Conservation (phyloP, 2,888 invertebrate species). For the Notodonta dromedarius region DNA sequence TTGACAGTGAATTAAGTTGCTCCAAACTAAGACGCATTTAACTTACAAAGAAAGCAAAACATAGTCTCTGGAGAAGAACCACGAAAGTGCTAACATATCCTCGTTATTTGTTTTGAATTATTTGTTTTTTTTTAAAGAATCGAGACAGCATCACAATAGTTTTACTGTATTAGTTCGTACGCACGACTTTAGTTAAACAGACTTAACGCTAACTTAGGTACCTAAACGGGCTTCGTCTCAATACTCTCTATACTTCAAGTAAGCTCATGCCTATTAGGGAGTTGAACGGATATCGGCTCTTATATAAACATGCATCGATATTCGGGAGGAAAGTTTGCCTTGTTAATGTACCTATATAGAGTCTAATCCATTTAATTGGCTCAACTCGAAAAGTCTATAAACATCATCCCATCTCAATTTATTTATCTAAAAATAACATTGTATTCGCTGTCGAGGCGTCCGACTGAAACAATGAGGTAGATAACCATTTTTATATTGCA, state of each 20-base stretch:
- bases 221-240: not conserved
- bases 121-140: not conserved
- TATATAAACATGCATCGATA: conserved; percentile 1
- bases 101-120: not conserved
- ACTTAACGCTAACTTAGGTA: not conserved
- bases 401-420: not conserved
- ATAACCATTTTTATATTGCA: too few relatives aligned
- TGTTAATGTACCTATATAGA: conserved; percentile 5
- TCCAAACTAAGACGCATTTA: conserved; percentile 1
- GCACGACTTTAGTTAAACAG: not conserved
- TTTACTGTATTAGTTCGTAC: not conserved
- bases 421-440: conserved; percentile 10
- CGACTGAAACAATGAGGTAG: not conserved
- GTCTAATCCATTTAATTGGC: conserved; percentile 7
- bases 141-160: not conserved
- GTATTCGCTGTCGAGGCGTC: not conserved
- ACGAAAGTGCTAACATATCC: not conserved
- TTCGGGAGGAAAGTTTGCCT: conserved; percentile 13
- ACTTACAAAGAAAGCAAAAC: conserved; percentile 12
- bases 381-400: conserved; percentile 7
- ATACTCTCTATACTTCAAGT: not conserved
- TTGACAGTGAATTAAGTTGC: too few relatives aligned
- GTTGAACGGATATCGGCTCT: not conserved
- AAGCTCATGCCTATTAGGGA: not conserved
- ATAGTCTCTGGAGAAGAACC: not conserved